Conservation (phyloP, 2,888 invertebrate species). For the Mesorhabditis spiculigera region DNA sequence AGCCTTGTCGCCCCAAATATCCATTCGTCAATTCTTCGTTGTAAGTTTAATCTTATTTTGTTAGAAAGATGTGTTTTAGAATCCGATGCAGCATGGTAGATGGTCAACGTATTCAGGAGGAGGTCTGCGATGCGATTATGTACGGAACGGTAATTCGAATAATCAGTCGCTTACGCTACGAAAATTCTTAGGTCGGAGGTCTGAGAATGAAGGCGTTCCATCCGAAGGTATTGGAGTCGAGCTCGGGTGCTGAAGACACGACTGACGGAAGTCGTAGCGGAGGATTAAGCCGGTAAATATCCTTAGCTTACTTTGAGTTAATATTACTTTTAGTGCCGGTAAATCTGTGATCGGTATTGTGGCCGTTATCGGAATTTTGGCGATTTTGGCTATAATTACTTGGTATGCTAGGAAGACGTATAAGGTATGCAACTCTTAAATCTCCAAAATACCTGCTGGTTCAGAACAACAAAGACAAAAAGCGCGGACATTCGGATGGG, state of each 20-base stretch:
- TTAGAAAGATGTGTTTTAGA: background rate
- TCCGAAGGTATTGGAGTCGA: too few species aligned
- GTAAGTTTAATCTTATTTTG: background rate
- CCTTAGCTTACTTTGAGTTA: too few species aligned
- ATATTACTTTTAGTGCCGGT: background rate
- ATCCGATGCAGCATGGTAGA: background rate
- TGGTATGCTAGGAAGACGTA: slow-evolving; percentile 4
- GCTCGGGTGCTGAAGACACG: background rate
- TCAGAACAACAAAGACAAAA: too few species aligned
- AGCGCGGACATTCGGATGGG: too few species aligned
- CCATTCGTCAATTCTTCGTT: too few species aligned
- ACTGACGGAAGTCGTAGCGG: slow-evolving; percentile 2
- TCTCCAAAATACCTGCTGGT: too few species aligned
- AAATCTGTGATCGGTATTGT: background rate
- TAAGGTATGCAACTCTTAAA: background rate
- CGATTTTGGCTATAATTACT: background rate
- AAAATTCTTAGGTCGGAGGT: background rate
- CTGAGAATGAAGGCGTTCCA: background rate
- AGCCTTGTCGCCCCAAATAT: background rate
- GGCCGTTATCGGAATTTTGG: background rate
- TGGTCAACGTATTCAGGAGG: background rate
- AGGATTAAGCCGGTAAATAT: background rate
- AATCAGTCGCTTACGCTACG: too few species aligned
- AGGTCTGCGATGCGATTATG: background rate
- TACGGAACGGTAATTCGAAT: background rate